Evolutionary conservation across 2,888 invertebrate species (phyloP).

Genomic region (Apamea anceps): DNA sequence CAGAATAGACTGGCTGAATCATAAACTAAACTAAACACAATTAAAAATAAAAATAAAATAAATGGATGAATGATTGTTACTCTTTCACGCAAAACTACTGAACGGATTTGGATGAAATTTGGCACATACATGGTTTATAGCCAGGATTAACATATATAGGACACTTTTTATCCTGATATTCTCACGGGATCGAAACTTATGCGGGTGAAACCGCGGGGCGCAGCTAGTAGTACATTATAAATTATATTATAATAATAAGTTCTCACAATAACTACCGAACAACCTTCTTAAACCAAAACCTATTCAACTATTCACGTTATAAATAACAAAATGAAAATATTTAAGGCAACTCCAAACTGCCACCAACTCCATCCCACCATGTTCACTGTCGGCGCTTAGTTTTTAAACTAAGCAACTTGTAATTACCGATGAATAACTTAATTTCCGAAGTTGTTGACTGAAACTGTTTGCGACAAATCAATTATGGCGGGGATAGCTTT

Average conservation of each 20-base stretch:
- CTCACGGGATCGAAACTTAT: too few relatives aligned
- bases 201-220: too few relatives aligned
- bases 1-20: too few relatives aligned
- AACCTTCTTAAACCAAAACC: slow-evolving; percentile 7
- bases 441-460: slow-evolving; percentile 53
- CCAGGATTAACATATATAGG: too few relatives aligned
- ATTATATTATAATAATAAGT: background rate
- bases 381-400: slow-evolving; percentile 21
- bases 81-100: too few relatives aligned
- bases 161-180: too few relatives aligned
- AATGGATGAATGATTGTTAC: too few relatives aligned
- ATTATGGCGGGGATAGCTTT: slow-evolving; percentile 67
- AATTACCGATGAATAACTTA: slow-evolving; percentile 59
- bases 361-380: slow-evolving; percentile 4
- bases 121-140: too few relatives aligned
- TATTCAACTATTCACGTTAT: background rate
- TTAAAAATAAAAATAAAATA: too few relatives aligned
- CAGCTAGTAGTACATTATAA: background rate
- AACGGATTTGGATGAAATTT: too few relatives aligned
- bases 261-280: background rate
- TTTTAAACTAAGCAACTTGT: slow-evolving; percentile 51
- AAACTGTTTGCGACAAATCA: slow-evolving; percentile 69
- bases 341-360: slow-evolving; percentile 12
- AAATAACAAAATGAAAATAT: slow-evolving; percentile 28
- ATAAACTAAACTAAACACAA: too few relatives aligned